A percentile compares a stretch with the other conserved stretches of the same genome.
Evolutionary conservation across 2,888 invertebrate genomes (phyloP).

Genomic region (Epistrophella euchroma): DNA sequence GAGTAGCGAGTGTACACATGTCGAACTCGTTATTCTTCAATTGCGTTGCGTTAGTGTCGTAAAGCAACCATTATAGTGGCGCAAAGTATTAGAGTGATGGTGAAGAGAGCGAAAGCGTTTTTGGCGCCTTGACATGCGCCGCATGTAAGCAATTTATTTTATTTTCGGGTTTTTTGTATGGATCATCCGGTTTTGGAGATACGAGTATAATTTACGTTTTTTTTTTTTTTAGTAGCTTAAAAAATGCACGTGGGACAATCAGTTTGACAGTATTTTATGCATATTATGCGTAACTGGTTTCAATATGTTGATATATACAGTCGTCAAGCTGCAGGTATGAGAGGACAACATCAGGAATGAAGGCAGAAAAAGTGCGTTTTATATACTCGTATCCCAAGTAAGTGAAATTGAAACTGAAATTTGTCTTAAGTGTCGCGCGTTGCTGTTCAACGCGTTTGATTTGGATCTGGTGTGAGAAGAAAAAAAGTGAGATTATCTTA

Average conservation of each 20-base stretch:
- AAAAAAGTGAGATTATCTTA: slow-evolving; percentile 48
- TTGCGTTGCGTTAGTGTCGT: background rate
- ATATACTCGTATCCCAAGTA: background rate
- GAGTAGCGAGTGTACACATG: slow-evolving; percentile 58
- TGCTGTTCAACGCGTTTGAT: slow-evolving; percentile 27
- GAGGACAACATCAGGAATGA: background rate
- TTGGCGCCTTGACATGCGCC: slow-evolving; percentile 67
- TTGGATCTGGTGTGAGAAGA: slow-evolving; percentile 1
- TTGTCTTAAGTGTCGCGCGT: slow-evolving; percentile 56
- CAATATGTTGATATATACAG: slow-evolving; percentile 9
- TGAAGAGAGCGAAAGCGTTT: slow-evolving; percentile 71
- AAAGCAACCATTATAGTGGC: background rate
- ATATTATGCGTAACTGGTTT: slow-evolving; percentile 61
- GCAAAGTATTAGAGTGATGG: background rate
- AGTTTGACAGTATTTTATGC: slow-evolving; percentile 41
- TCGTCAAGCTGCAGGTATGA: too few species aligned
- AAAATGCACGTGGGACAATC: slow-evolving; percentile 64
- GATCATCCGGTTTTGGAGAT: slow-evolving; percentile 56
- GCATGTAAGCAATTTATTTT: slow-evolving; percentile 54
- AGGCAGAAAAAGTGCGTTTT: slow-evolving; percentile 55
- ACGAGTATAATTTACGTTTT: background rate
- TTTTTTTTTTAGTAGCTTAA: background rate
- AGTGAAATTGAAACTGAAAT: slow-evolving; percentile 73
- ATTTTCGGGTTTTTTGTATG: slow-evolving; percentile 41
- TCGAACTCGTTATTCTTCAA: slow-evolving; percentile 69